Base-by-base conservation (phyloP, 1,140 invertebrate genomes). In the Nymphalis io region DNA sequence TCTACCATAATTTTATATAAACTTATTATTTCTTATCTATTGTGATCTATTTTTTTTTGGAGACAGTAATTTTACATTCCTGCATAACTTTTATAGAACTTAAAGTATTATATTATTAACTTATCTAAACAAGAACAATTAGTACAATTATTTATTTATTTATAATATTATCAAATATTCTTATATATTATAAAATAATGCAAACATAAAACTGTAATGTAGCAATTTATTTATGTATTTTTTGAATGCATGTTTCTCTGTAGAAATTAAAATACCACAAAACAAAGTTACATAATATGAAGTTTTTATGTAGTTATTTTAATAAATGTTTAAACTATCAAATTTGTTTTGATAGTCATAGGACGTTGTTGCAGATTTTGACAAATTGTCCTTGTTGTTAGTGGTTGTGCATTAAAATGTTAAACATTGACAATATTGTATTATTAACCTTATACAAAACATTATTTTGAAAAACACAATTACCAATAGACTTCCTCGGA, bases 341-440 rank as follows among this genome's bases (percentile, higher is more conserved):
- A n/a, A 11, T 13, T 44, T 15, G 40, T 44, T 44, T 44, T n/a
- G 12, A 44, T 44, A 44, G 40, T 11, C 40, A 12, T 18, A 16
- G 44, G 18, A 48, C 40, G 10, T 60, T 60, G 38, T 15, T 60
- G 40, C 23, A 60, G 42, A 60, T 60, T 44, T 60, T 60, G 59
- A 60, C 40, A 27, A 44, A 60, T 15, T 12, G 18, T 60, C 40
- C 18, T 60, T 44, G 40, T 59, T 59, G 33, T 61, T 61, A 61
- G 60, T 61, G 40, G 60, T 61, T 61, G 60, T 61, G 60, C 60
- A 61, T 61, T 61, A 61, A 44, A 61, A 61, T 61, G 60, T 61
- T 61, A 46, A 60, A 60, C 20, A 61, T n/a, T 16, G 27, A 61
- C 11, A 61, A 16, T n/a, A 23, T 33, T 38, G 42, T 61, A 48